Conservation (phyloP, 2,113 vertebrate genomes). For the Telmatochromis sp. region DNA sequence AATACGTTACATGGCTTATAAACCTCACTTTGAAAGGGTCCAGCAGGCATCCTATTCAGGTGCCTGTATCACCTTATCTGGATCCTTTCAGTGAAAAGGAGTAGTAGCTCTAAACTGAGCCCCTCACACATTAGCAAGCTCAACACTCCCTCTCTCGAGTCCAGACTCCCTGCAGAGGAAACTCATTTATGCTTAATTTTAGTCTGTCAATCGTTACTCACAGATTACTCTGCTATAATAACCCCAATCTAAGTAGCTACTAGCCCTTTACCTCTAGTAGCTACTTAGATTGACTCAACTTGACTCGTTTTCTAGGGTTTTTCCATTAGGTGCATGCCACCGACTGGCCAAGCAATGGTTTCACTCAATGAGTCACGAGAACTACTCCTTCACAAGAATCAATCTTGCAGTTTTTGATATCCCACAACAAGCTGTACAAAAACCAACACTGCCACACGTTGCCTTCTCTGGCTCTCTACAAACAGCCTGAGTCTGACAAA, state of each 20-base stretch:
- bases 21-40: rapidly evolving
- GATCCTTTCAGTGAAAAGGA: rapidly evolving
- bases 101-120: rapidly evolving
- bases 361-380: rapidly evolving
- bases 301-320: rapidly evolving
- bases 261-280: not conserved
- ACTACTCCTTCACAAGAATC: not conserved
- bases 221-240: not conserved
- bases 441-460: rapidly evolving
- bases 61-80: rapidly evolving
- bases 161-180: not conserved
- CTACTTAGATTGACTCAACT: not conserved
- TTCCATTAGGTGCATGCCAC: not conserved
- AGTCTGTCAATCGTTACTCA: rapidly evolving
- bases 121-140: rapidly evolving
- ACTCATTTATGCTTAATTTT: rapidly evolving
- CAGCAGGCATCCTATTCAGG: rapidly evolving
- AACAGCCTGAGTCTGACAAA: not conserved
- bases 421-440: not conserved
- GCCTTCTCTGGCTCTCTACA: rapidly evolving
- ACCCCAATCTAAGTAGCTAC: no score
- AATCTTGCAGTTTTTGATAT: rapidly evolving
- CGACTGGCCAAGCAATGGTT: not conserved
- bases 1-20: rapidly evolving
- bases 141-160: rapidly evolving